These are phyloP conservation scores for Melitaea athalia DNA, from an alignment of 2,888 invertebrate species.

Conservation along the genomic window DNA sequence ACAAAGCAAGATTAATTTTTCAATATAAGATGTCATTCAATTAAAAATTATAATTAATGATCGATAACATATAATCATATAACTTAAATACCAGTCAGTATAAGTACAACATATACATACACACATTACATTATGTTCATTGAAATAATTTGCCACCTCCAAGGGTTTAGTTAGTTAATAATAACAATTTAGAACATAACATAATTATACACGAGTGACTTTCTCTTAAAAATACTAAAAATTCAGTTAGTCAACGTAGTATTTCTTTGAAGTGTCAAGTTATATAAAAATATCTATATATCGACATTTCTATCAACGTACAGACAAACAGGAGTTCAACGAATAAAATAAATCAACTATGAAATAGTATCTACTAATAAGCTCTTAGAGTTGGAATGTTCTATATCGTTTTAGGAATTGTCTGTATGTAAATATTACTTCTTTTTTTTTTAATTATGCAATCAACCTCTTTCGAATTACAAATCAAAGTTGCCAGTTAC, in stretches of 20 bases:
- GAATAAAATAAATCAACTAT: slow-evolving; percentile 40
- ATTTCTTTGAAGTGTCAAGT: background rate
- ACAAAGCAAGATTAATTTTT: no score
- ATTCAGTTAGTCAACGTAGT: background rate
- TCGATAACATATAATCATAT: no score
- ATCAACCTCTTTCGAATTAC: background rate
- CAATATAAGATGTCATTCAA: no score
- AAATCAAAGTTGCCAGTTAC: background rate
- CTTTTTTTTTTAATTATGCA: background rate
- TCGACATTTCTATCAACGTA: slow-evolving; percentile 23
- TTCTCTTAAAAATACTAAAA: background rate
- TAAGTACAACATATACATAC: no score
- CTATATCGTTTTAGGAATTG: slow-evolving; percentile 11
- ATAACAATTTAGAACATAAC: no score
- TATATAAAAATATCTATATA: slow-evolving; percentile 2
- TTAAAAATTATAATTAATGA: no score
- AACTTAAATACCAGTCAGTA: no score
- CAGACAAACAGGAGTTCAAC: slow-evolving; percentile 39
- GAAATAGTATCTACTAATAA: slow-evolving; percentile 63
- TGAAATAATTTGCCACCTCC: no score
- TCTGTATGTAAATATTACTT: background rate
- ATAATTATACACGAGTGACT: no score
- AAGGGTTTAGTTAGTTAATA: no score
- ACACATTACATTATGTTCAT: no score
- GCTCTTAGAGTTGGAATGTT: slow-evolving; percentile 73